Base-by-base conservation (phyloP, 2,113 vertebrate species). In the Lophotis ruficrista region DNA sequence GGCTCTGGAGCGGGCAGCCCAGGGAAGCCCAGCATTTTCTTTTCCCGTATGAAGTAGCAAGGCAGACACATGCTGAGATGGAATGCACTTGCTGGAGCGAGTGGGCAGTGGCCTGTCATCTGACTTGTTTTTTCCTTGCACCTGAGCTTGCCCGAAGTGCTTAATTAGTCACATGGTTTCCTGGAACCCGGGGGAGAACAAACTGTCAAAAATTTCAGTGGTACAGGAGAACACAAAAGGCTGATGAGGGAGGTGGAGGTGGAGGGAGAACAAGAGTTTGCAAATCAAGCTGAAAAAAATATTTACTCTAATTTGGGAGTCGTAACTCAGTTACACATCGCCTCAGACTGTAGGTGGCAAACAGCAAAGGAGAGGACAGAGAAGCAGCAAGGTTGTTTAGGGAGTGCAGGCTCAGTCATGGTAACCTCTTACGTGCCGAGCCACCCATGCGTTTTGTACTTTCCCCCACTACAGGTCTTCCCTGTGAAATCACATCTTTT, bases 161-260 rank as follows among this genome's bases (percentile, higher is more conserved):
- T 88, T 95, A 95, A 94, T 82, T 72, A 90, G 86, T 95, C 90
- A 96, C 88, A 93, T 0, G 37, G 88, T 85, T 95, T 97, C 81
- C 94, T 91, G 87, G 90, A 93, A 94, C 73, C 41, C 7, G 11
- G 83, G 68, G 81, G 50, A 83, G 89, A 93, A 68, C 2, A 8
- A 95, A 92, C 57, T 0, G 50, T 69, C 87, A 92, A 61, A 92
- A 65, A 85, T 91, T 86, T 61, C 0, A 0, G 76, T 77, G 48
- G 37, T 35, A n/a, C 31, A 66, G 68, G 64, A 92, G 72, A 90
- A 66, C 69, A 90, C 58, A 76, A 71, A 66, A 57, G 15, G 62
- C 43, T 64, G 73, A 70, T 25, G 28, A 31, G 58, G 47, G 38
- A 87, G 60, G 80, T 0, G 0, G 84, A 81, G 41, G 58, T 16